Percentiles rank a stretch among this genome's conserved stretches.
These are phyloP conservation scores for Parnassius glacialis DNA, from an alignment of 2,888 invertebrate genomes.

Conservation along the genomic window DNA sequence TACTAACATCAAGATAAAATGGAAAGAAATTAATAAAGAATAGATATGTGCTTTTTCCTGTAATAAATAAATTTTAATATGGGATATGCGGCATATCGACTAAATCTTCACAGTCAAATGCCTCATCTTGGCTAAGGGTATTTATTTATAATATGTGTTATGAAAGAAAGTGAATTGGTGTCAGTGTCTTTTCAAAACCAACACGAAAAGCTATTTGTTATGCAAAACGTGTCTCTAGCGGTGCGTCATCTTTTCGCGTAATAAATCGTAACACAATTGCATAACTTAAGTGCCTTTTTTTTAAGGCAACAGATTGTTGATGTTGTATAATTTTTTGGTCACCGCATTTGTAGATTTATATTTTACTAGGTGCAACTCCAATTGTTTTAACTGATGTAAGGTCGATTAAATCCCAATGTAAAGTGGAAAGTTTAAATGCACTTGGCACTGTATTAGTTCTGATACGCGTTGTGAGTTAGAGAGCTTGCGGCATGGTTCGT, in stretches of 20 bases:
- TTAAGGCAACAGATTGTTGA: too few relatives aligned
- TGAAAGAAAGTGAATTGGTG: slow-evolving; percentile 65
- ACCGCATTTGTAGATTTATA: background rate
- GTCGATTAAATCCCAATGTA: slow-evolving; percentile 38
- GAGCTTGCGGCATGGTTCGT: slow-evolving; percentile 24
- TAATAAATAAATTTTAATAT: too few relatives aligned
- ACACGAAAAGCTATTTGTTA: slow-evolving; percentile 57
- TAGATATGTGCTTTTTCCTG: too few relatives aligned
- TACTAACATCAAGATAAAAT: too few relatives aligned
- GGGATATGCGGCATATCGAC: too few relatives aligned
- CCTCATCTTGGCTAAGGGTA: slow-evolving; percentile 33
- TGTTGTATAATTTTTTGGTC: slow-evolving; percentile 41
- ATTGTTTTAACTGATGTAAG: background rate
- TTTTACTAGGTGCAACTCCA: slow-evolving; percentile 12
- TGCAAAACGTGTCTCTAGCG: slow-evolving; percentile 49
- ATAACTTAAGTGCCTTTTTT: too few relatives aligned
- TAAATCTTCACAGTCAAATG: slow-evolving; percentile 1
- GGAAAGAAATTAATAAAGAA: too few relatives aligned
- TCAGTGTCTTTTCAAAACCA: slow-evolving; percentile 69
- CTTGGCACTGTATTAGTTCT: slow-evolving; percentile 18
- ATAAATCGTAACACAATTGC: slow-evolving; percentile 43
- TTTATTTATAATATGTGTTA: slow-evolving; percentile 64
- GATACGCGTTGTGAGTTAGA: slow-evolving; percentile 26
- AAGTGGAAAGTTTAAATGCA: slow-evolving; percentile 21
- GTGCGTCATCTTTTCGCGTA: slow-evolving; percentile 67